These are phyloP conservation scores for Agrilus cyanescens DNA, from an alignment of 2,888 invertebrate species.

Conservation along the genomic window DNA sequence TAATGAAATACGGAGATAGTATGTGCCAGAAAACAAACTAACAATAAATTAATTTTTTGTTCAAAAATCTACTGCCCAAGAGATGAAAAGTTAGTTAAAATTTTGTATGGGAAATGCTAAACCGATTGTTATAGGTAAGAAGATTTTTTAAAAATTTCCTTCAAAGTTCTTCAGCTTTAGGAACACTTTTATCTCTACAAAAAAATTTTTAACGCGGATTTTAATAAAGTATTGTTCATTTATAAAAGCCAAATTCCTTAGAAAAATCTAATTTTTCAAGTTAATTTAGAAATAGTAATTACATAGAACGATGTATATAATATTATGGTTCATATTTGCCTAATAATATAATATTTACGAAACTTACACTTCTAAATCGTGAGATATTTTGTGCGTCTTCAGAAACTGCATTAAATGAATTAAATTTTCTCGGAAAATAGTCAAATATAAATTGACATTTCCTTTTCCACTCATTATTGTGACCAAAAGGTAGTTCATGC, in stretches of 20 bases:
- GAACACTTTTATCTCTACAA: too few species aligned
- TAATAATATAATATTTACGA: neutral
- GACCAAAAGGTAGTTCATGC: constrained; percentile 21
- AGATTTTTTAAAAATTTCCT: too few species aligned
- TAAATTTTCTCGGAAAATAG: constrained; percentile 20
- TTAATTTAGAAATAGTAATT: neutral
- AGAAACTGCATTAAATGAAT: constrained; percentile 17
- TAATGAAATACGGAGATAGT: too few species aligned
- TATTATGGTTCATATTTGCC: neutral
- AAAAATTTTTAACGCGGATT: too few species aligned
- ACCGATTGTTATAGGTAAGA: too few species aligned
- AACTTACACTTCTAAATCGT: constrained; percentile 15
- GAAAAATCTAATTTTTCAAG: neutral
- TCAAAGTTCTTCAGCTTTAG: too few species aligned
- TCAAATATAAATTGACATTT: constrained; percentile 16
- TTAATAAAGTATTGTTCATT: too few species aligned
- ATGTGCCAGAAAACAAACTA: too few species aligned
- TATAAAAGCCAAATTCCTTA: neutral
- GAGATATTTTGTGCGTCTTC: constrained; percentile 15
- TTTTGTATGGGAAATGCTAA: too few species aligned
- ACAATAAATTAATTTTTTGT: too few species aligned
- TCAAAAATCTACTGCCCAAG: too few species aligned
- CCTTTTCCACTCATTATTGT: constrained; percentile 18
- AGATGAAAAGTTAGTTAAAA: too few species aligned
- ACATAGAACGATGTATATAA: neutral